These are phyloP conservation scores for Drosophila neotestacea DNA, from an alignment of 2,888 invertebrate species.

Conservation along the genomic window DNA sequence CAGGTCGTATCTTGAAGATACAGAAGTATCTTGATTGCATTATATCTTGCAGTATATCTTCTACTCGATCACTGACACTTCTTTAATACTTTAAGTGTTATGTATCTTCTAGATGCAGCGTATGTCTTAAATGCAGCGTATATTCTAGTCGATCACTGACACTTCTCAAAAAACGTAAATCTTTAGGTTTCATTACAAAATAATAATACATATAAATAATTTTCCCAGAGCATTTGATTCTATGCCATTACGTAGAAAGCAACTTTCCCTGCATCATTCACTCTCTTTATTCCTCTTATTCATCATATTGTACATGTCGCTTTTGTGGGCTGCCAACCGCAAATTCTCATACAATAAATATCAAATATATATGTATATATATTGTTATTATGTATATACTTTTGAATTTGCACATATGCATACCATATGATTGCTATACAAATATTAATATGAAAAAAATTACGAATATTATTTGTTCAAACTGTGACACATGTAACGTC, in stretches of 20 bases:
- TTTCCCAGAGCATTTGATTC: slow-evolving; percentile 14
- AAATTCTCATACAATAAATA: slow-evolving; percentile 27
- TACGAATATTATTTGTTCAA: slow-evolving; percentile 14
- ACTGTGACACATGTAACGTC: slow-evolving; percentile 47
- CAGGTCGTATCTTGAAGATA: neutral
- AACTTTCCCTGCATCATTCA: neutral
- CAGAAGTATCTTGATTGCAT: too few relatives aligned
- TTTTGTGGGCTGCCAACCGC: slow-evolving; percentile 35
- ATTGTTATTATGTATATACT: slow-evolving; percentile 28
- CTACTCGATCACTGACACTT: too few relatives aligned
- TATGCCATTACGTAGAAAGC: neutral
- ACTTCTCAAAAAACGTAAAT: neutral
- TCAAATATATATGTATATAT: slow-evolving; percentile 7
- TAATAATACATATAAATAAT: neutral
- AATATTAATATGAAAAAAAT: slow-evolving; percentile 8
- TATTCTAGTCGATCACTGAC: neutral
- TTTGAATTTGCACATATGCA: slow-evolving; percentile 20
- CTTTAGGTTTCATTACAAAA: neutral
- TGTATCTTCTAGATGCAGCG: neutral
- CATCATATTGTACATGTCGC: slow-evolving; percentile 20
- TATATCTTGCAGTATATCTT: too few relatives aligned
- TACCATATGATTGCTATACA: slow-evolving; percentile 16
- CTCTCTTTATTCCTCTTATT: slow-evolving; percentile 16
- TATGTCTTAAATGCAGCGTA: neutral
- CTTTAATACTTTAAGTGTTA: too few relatives aligned